Conservation (phyloP, 2,888 invertebrate genomes). For the Mylabris sibirica region DNA sequence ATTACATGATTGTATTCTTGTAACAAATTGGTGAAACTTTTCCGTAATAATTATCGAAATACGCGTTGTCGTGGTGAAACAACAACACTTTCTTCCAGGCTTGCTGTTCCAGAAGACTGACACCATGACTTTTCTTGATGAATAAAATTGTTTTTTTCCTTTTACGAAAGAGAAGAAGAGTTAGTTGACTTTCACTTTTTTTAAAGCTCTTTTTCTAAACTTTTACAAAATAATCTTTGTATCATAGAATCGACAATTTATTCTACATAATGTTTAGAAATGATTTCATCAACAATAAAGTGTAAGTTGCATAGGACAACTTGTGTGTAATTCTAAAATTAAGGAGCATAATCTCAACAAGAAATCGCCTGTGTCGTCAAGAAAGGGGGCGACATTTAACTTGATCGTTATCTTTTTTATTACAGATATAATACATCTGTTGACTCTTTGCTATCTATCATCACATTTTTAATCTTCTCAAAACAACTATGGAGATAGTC, state of each 20-base stretch:
- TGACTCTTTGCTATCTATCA: neutral
- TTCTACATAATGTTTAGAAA: no score
- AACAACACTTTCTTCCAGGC: neutral
- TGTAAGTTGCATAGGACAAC: no score
- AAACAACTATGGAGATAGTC: neutral
- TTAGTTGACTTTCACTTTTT: neutral
- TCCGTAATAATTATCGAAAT: neutral
- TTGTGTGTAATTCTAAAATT: no score
- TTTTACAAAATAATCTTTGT: neutral
- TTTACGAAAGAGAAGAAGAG: neutral
- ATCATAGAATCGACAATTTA: no score
- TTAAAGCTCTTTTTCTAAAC: neutral
- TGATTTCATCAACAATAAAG: no score
- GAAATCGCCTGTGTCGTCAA: neutral
- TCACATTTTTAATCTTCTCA: neutral
- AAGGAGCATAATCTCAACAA: no score
- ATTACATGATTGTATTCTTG: no score
- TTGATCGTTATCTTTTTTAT: conserved; percentile 4
- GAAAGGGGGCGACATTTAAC: neutral
- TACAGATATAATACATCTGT: neutral
- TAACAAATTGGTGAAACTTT: no score
- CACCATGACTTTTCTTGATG: neutral
- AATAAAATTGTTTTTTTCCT: neutral
- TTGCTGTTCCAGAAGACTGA: neutral
- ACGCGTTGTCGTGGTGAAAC: neutral